Percentiles rank a stretch among this genome's conserved stretches.
Evolutionary conservation across 1,140 invertebrate genomes (phyloP).

Genomic region (Chelonus insularis): DNA sequence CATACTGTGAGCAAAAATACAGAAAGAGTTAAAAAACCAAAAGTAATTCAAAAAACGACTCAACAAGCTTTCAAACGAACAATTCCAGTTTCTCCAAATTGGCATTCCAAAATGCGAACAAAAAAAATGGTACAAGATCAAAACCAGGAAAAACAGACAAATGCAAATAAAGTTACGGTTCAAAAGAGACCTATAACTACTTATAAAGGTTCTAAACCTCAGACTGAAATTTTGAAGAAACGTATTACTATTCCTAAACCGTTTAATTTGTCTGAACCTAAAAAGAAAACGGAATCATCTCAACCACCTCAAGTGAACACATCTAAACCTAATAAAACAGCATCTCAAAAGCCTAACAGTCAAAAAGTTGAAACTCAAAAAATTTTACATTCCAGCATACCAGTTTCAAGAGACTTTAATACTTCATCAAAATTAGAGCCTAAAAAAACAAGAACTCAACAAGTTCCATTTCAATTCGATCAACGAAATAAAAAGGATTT

Average conservation of each 20-base stretch:
- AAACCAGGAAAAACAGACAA: slow-evolving; percentile 45
- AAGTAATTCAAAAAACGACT: slow-evolving; percentile 33
- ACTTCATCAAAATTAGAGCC: neutral
- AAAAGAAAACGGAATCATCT: neutral
- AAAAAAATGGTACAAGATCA: slow-evolving; percentile 40
- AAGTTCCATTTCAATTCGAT: slow-evolving; percentile 64
- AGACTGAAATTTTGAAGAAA: slow-evolving; percentile 15
- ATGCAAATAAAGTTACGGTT: slow-evolving; percentile 48
- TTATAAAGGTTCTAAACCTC: neutral
- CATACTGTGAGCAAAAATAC: slow-evolving; percentile 37
- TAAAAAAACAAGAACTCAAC: slow-evolving; percentile 38
- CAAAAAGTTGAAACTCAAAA: slow-evolving; percentile 37
- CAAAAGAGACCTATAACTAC: slow-evolving; percentile 42
- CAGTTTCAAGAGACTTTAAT: too few relatives aligned
- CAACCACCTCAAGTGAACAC: neutral
- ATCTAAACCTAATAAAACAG: neutral
- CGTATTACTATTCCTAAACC: neutral
- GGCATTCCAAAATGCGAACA: slow-evolving; percentile 49
- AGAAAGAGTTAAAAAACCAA: neutral
- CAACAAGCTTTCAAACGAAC: slow-evolving; percentile 43
- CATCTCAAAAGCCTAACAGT: slow-evolving; percentile 27
- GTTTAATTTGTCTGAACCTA: neutral
- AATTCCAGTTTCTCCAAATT: slow-evolving; percentile 51
- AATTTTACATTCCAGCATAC: slow-evolving; percentile 51
- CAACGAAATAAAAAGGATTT: slow-evolving; percentile 56